phyloP scores from a whole-genome alignment of 2,113 vertebrate genomes.

The Scolopax mira region DNA sequence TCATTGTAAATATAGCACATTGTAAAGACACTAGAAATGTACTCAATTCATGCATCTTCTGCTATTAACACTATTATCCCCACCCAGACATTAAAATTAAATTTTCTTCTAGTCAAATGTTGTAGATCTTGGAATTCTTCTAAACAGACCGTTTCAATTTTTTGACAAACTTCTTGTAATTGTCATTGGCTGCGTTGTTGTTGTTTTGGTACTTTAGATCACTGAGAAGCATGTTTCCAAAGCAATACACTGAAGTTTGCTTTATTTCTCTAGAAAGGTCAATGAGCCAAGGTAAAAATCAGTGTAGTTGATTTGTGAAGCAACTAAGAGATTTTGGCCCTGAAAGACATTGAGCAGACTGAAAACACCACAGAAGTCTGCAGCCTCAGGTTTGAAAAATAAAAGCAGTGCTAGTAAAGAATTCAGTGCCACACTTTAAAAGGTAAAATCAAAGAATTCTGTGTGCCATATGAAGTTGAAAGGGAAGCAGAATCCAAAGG shows the following conservation, averaged over 20 bases:
- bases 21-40: neutral
- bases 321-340: neutral
- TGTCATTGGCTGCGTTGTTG: neutral
- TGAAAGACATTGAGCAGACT: neutral
- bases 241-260: neutral
- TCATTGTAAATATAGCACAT: neutral
- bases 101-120: neutral
- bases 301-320: neutral
- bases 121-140: neutral
- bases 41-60: neutral
- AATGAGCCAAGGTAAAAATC: neutral
- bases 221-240: neutral
- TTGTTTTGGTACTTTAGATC: neutral
- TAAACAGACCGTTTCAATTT: neutral
- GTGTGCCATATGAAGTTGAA: slow-evolving; percentile 76
- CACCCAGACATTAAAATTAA: neutral
- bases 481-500: slow-evolving; percentile 66
- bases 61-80: neutral
- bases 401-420: slow-evolving; percentile 64
- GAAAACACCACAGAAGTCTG: slow-evolving; percentile 16
- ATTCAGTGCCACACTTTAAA: slow-evolving; percentile 72
- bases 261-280: neutral
- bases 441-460: slow-evolving; percentile 79
- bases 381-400: slow-evolving; percentile 29
- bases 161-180: neutral